phyloP scores from a whole-genome alignment of 2,888 invertebrate genomes.

The Melinopterus prodromus region DNA sequence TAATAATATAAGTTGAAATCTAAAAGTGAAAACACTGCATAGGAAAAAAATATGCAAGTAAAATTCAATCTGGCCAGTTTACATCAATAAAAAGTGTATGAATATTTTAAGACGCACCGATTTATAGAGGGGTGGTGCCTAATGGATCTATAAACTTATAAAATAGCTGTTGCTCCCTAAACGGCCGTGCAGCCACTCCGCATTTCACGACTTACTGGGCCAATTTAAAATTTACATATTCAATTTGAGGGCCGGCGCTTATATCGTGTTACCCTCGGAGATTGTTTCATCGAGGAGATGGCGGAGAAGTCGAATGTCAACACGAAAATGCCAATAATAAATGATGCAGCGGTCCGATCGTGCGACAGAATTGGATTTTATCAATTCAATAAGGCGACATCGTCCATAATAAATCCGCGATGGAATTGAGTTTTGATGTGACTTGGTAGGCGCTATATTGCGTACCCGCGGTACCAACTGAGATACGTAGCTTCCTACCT shows the following conservation, averaged over 20 bases:
- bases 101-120: background rate
- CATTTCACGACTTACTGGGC: constrained; percentile 20
- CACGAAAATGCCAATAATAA: constrained; percentile 27
- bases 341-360: constrained; percentile 13
- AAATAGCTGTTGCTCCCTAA: background rate
- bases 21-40: no score
- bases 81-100: background rate
- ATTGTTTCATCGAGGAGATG: constrained; percentile 23
- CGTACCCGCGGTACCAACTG: no score
- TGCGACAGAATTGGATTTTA: constrained; percentile 27
- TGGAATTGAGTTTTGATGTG: background rate
- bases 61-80: background rate
- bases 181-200: background rate
- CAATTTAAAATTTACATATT: constrained; percentile 35
- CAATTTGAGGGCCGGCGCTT: constrained; percentile 23
- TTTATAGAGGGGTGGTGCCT: background rate
- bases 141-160: background rate
- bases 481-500: no score
- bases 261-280: constrained; percentile 21
- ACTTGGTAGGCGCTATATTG: background rate
- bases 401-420: constrained; percentile 4
- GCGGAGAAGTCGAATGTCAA: constrained; percentile 10
- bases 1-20: no score
- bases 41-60: no score
- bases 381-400: constrained; percentile 22